phyloP scores from a whole-genome alignment of 2,888 invertebrate genomes.

The Epistrophe grossulariae region DNA sequence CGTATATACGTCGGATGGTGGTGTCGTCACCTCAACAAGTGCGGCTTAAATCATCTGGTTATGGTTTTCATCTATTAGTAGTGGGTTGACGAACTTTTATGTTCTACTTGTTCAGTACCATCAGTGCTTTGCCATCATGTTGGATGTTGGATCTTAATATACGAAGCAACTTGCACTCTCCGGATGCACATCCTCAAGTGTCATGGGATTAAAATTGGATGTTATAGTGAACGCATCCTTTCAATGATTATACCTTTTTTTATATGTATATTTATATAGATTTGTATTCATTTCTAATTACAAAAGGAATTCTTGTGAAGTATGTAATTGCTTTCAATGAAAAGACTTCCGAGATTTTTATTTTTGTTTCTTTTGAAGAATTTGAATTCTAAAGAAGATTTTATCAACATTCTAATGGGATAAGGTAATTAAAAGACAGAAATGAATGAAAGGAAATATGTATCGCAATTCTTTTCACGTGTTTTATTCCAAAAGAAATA shows the following conservation, averaged over 20 bases:
- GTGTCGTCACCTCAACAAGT: constrained; percentile 67
- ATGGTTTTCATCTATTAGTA: constrained; percentile 60
- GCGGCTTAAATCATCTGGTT: constrained; percentile 55
- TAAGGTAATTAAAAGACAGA: constrained; percentile 10
- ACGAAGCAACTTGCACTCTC: neutral
- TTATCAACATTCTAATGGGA: neutral
- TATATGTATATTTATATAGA: neutral
- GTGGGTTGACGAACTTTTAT: constrained; percentile 41
- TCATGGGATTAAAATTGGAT: constrained; percentile 57
- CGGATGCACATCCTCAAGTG: constrained; percentile 36
- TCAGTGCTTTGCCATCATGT: neutral
- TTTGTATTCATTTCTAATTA: neutral
- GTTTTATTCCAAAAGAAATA: neutral
- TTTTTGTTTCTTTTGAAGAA: neutral
- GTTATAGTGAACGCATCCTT: constrained; percentile 41
- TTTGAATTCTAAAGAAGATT: constrained; percentile 19
- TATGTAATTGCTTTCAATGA: neutral
- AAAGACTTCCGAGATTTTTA: neutral
- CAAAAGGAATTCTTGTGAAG: neutral
- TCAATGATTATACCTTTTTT: constrained; percentile 3
- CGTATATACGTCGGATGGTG: constrained; percentile 26
- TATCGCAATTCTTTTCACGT: neutral
- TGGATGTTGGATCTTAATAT: constrained; percentile 4
- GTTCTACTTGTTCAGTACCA: neutral
- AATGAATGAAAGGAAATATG: neutral